phyloP scores from a whole-genome alignment of 2,113 vertebrate genomes.

The Leptobrachium ailaonicum region DNA sequence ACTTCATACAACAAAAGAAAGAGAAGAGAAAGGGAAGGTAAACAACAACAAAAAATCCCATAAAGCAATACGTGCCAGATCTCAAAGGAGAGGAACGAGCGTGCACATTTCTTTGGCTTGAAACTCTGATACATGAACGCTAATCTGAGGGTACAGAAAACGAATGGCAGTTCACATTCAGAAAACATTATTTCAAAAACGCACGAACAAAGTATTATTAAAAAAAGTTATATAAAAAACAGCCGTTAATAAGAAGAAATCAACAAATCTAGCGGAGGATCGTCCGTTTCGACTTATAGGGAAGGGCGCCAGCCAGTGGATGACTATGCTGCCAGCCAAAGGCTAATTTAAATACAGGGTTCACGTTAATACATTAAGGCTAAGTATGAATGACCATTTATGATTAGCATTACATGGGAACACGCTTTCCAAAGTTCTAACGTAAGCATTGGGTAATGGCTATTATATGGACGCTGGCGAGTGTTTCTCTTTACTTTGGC shows the following conservation, averaged over 20 bases:
- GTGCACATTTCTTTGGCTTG: background rate
- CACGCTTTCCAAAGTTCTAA: no score
- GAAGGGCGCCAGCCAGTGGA: background rate
- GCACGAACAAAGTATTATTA: constrained; percentile 26
- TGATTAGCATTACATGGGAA: no score
- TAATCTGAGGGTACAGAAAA: constrained; percentile 22
- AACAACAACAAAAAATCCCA: constrained; percentile 14
- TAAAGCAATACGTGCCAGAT: constrained; percentile 19
- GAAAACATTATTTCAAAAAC: constrained; percentile 27
- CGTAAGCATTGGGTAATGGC: no score
- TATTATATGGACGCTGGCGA: no score
- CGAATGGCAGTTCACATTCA: constrained; percentile 16
- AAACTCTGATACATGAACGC: constrained; percentile 1
- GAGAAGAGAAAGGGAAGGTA: background rate
- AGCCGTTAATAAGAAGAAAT: constrained; percentile 19
- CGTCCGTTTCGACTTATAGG: background rate
- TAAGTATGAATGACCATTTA: background rate
- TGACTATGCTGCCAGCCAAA: no score
- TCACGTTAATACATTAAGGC: background rate
- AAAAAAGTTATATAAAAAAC: no score
- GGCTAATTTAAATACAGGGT: background rate
- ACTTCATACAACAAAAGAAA: background rate
- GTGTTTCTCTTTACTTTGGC: no score
- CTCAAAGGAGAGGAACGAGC: constrained; percentile 2
- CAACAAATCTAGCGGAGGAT: constrained; percentile 5